Conservation (phyloP, 2,113 vertebrate genomes). For the Noctilio leporinus region DNA sequence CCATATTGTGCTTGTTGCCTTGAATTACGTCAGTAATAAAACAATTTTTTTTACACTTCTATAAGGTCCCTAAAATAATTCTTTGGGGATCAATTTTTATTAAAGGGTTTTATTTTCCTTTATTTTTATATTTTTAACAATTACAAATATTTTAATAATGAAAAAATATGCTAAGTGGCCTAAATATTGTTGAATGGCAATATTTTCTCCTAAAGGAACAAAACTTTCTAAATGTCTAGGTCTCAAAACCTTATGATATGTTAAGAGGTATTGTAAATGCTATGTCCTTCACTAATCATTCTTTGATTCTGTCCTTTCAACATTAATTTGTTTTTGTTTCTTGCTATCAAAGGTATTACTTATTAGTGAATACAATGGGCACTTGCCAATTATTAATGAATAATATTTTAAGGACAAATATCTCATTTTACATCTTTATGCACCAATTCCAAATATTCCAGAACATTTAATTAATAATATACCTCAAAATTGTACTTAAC, state of each 20-base stretch:
- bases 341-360: neutral
- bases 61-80: neutral
- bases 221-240: neutral
- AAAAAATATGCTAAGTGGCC: neutral
- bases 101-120: neutral
- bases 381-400: neutral
- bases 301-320: neutral
- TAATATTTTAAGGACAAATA: neutral
- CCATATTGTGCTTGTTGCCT: constrained; percentile 30
- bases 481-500: neutral
- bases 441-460: neutral
- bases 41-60: neutral
- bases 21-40: constrained; percentile 12
- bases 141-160: constrained; percentile 14
- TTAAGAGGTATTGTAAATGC: neutral
- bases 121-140: neutral
- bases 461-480: neutral
- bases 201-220: neutral
- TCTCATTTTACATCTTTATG: neutral
- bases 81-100: neutral
- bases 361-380: neutral
- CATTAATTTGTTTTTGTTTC: neutral
- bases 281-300: neutral
- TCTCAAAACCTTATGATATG: neutral
- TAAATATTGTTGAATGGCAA: neutral